phyloP scores from a whole-genome alignment of 2,888 invertebrate genomes.

The Pristionchus maxplancki region DNA sequence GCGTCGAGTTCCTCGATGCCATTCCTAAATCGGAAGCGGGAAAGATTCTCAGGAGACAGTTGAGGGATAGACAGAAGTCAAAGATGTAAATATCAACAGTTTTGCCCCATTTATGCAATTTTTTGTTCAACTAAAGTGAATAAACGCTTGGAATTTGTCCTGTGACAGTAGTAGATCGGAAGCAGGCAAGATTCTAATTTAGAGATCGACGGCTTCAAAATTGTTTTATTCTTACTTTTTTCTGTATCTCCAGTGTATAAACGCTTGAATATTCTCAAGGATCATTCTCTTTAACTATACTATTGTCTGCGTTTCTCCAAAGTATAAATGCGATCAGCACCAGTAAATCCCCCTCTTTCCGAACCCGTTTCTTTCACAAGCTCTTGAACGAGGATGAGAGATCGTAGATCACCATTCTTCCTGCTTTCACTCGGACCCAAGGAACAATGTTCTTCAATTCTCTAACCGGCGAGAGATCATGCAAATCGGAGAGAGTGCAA shows the following conservation, averaged over 20 bases:
- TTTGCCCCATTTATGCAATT: background rate
- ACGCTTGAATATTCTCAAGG: no score
- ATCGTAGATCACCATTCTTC: background rate
- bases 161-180: no score
- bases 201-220: no score
- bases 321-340: background rate
- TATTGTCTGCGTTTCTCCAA: background rate
- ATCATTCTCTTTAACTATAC: no score
- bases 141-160: no score
- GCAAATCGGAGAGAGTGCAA: background rate
- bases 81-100: slow-evolving; percentile 11
- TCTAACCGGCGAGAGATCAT: background rate
- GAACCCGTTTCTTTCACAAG: background rate
- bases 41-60: slow-evolving; percentile 84
- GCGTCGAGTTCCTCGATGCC: slow-evolving; percentile 84
- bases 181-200: no score
- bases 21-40: slow-evolving; percentile 87
- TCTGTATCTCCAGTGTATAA: no score
- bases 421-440: background rate
- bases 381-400: background rate
- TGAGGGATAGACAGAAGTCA: slow-evolving; percentile 60
- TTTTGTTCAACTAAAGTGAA: no score
- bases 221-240: no score
- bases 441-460: background rate
- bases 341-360: background rate